phyloP scores from a whole-genome alignment of 2,113 vertebrate species.

The Scytalopus superciliaris region DNA sequence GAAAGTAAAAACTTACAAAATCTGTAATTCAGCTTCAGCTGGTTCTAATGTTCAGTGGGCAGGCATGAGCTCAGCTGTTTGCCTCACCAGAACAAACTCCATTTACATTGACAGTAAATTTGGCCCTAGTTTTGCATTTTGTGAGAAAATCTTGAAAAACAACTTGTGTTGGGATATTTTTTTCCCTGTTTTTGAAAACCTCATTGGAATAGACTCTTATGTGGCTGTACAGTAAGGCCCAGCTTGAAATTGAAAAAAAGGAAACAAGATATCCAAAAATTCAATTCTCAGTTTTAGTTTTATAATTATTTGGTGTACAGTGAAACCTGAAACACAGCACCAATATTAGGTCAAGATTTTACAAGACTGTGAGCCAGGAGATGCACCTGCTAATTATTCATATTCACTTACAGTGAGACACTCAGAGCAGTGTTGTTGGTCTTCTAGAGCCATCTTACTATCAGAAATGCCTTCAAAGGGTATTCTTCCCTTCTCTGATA shows the following conservation, averaged over 20 bases:
- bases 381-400: background rate
- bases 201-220: background rate
- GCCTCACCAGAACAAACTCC: background rate
- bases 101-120: background rate
- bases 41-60: background rate
- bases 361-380: background rate
- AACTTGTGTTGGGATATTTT: background rate
- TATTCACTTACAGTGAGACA: background rate
- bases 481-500: background rate
- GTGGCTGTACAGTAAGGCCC: background rate
- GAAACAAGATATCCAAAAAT: background rate
- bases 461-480: background rate
- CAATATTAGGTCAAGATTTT: background rate
- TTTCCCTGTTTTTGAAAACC: background rate
- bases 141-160: slow-evolving; percentile 15
- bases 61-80: background rate
- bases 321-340: background rate
- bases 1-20: background rate
- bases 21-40: background rate
- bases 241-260: background rate
- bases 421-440: background rate
- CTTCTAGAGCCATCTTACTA: background rate
- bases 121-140: background rate
- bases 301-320: background rate
- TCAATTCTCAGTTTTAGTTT: background rate